Base-by-base conservation (phyloP, 2,113 vertebrate genomes). In the Rhinopomastus cyanomelas region DNA sequence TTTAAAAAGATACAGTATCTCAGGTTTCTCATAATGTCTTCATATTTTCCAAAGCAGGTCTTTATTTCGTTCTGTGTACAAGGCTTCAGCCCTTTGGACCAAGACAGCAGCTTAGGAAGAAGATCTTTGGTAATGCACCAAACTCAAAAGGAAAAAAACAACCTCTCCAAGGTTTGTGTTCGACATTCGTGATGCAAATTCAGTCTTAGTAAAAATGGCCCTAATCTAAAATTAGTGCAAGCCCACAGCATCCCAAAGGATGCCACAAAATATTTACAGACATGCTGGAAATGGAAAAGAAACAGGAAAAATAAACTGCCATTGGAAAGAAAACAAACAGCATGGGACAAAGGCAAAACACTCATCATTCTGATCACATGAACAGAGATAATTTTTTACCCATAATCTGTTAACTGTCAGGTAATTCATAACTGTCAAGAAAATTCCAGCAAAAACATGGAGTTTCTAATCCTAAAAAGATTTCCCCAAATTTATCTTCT, bases 281-380 rank as follows among this genome's bases (percentile, higher is more conserved):
- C 27, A 34, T 59, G 55, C 29, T 93, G 37, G 30, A 76, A 88
- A 34, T 3, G 74, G 92, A 73, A 85, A 52, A 90, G 89, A 92
- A 19, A 76, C 74, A 80, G 22, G n/a, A 49, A 81, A 81, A 90
- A 52, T 42, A 88, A 91, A 59, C 52, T 29, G 30, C 48, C 46
- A 44, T 48, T 8, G 71, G 42, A 93, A 87, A 86, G 30, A 87
- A 95, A 89, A 32, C 77, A 78, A 93, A 78, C 68, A 88, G 76
- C 59, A 79, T 78, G 51, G 89, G 36, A 87, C 48, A 90, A 82
- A 89, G 53, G 12, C 53, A 69, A 90, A 88, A 55, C 23, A 73
- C 42, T 85, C 60, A 64, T 74, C 42, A 37, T 48, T 91, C 46
- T 56, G 25, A 85, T 85, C 75, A 73, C 48, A 48, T 26, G 34